phyloP scores from a whole-genome alignment of 1,140 invertebrate genomes.

The Drosophila erecta region DNA sequence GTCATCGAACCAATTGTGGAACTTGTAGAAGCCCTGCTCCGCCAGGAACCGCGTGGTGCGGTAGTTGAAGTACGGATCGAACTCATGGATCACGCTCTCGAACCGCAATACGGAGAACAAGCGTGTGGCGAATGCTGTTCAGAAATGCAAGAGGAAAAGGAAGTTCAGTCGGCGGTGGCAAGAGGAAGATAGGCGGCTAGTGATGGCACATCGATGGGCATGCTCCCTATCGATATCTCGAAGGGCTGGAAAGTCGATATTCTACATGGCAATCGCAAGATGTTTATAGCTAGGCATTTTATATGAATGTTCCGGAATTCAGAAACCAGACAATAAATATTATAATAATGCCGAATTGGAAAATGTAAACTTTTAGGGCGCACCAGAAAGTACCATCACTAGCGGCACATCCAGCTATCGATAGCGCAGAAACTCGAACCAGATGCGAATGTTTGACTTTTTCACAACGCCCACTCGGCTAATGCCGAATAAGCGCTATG shows the following conservation, averaged over 20 bases:
- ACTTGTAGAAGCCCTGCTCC: slow-evolving; percentile 98
- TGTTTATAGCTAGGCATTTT: not conserved
- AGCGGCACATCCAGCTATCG: not conserved
- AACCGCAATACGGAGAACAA: slow-evolving; percentile 98
- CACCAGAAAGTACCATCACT: not conserved
- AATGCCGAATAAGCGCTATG: not conserved
- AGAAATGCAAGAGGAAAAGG: slow-evolving; percentile 66
- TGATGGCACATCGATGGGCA: too few relatives aligned
- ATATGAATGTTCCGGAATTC: not conserved
- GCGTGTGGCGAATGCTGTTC: slow-evolving; percentile 95
- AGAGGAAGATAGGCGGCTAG: slow-evolving; percentile 1
- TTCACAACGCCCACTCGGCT: slow-evolving; percentile 11
- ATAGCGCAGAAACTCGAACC: not conserved
- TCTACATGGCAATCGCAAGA: not conserved
- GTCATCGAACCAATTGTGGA: slow-evolving; percentile 99
- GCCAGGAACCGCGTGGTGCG: slow-evolving; percentile 97
- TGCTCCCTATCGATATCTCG: slow-evolving; percentile 25
- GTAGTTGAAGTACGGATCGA: slow-evolving; percentile 99
- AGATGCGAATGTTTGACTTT: slow-evolving; percentile 16
- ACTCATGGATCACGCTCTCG: slow-evolving; percentile 99
- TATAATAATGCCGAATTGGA: too few relatives aligned
- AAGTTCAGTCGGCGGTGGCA: slow-evolving; percentile 28
- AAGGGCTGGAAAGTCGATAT: not conserved
- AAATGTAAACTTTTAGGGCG: too few relatives aligned
- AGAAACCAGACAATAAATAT: too few relatives aligned